phyloP scores from a whole-genome alignment of 2,797 vertebrate species.

The Morus bassanus region DNA sequence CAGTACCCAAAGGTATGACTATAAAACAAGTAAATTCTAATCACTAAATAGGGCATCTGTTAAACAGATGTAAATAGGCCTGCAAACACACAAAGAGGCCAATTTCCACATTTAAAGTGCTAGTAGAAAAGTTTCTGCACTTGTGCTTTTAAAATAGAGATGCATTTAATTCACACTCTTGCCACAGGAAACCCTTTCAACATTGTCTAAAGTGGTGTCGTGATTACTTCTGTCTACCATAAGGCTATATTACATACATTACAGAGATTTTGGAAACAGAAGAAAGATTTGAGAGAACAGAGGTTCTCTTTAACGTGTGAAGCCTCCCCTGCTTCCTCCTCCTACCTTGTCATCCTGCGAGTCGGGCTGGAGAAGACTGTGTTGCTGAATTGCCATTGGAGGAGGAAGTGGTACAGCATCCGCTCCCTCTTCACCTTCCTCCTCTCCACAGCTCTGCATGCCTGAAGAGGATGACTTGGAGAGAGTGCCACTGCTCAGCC shows the following conservation, averaged over 20 bases:
- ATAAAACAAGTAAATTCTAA: neutral
- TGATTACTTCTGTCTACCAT: neutral
- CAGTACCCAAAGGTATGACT: neutral
- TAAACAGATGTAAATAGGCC: neutral
- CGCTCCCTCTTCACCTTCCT: conserved; percentile 95
- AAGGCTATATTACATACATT: neutral
- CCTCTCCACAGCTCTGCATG: conserved; percentile 99
- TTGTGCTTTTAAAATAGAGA: neutral
- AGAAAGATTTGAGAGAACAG: neutral
- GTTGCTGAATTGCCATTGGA: conserved; percentile 98
- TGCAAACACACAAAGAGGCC: neutral
- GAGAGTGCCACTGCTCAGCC: conserved; percentile 94
- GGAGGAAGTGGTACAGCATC: conserved; percentile 94
- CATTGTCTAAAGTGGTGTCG: neutral
- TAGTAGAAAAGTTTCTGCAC: neutral
- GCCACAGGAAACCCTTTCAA: neutral
- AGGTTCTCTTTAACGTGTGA: neutral
- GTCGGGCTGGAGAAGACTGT: conserved; percentile 96
- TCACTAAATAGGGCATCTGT: neutral
- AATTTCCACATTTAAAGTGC: neutral
- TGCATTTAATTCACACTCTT: neutral
- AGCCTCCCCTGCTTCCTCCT: neutral
- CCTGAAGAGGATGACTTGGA: conserved; percentile 98
- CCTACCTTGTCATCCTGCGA: conserved; percentile 97
- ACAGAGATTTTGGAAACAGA: neutral